These are phyloP conservation scores for Neocrepidodera transversa DNA, from an alignment of 2,888 invertebrate genomes.

Conservation along the genomic window DNA sequence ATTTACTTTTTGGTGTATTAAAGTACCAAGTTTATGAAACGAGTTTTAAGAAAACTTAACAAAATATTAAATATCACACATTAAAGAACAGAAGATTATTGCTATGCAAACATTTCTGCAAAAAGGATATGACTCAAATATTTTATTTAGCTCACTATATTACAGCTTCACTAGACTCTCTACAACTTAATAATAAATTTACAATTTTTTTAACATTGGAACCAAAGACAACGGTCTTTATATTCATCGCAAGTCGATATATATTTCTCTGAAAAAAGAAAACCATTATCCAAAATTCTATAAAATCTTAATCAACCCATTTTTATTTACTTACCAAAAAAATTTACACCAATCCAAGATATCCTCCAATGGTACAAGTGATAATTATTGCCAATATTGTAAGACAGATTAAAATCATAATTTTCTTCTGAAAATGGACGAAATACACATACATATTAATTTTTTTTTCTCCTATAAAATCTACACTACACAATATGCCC, in stretches of 20 bases:
- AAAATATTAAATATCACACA: conserved; percentile 48
- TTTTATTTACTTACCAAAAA: conserved; percentile 33
- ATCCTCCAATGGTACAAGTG: conserved; percentile 73
- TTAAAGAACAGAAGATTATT: conserved; percentile 58
- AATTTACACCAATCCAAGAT: conserved; percentile 63
- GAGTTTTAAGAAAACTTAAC: conserved; percentile 33
- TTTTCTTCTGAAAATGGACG: conserved; percentile 79
- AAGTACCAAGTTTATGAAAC: neutral
- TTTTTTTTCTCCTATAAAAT: conserved; percentile 31
- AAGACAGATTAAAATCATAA: conserved; percentile 91
- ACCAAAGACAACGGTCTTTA: conserved; percentile 15
- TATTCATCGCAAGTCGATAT: conserved; percentile 17
- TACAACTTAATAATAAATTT: conserved; percentile 37
- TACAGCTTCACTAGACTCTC: conserved; percentile 35
- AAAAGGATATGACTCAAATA: conserved; percentile 41
- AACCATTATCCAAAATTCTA: too few species aligned
- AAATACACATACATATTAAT: conserved; percentile 41
- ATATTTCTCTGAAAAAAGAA: conserved; percentile 33
- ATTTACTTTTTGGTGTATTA: too few species aligned
- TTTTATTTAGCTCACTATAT: conserved; percentile 37
- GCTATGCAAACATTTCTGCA: conserved; percentile 60
- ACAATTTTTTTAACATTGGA: conserved; percentile 31
- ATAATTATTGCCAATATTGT: conserved; percentile 82
- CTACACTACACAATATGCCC: conserved; percentile 50
- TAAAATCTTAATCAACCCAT: neutral